phyloP scores from a whole-genome alignment of 2,888 invertebrate genomes.

The Cyrtodaria siliqua region DNA sequence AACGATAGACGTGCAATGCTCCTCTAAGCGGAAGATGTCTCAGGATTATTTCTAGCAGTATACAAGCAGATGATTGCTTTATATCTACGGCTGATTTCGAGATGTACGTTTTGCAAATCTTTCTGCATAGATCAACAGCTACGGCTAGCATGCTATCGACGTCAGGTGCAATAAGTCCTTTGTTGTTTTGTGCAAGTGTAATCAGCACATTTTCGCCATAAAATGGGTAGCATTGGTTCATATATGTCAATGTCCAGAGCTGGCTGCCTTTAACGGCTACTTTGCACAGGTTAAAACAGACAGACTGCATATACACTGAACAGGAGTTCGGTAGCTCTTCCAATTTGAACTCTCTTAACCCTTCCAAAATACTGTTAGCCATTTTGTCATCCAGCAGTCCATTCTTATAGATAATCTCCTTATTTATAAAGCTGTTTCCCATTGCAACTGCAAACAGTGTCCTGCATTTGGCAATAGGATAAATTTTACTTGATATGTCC shows the following conservation, averaged over 20 bases:
- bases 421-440: conserved; percentile 2
- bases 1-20: too few species aligned
- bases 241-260: background rate
- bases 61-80: too few species aligned
- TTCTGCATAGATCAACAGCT: too few species aligned
- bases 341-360: background rate
- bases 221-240: conserved; percentile 13
- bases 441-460: conserved; percentile 1
- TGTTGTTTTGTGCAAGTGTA: background rate
- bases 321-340: conserved; percentile 6
- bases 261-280: background rate
- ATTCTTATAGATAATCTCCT: background rate
- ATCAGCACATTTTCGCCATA: background rate
- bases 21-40: too few species aligned
- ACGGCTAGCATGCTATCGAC: too few species aligned
- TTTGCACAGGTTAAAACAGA: background rate
- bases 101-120: too few species aligned
- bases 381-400: background rate
- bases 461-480: too few species aligned
- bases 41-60: too few species aligned
- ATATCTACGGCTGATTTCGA: too few species aligned
- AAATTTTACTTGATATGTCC: too few species aligned
- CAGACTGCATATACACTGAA: background rate
- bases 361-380: background rate
- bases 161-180: background rate